Evolutionary conservation across 2,888 invertebrate genomes (phyloP), one percentile per base, ranked within the genome.

Genomic region (Lithophane semibrunnea): DNA sequence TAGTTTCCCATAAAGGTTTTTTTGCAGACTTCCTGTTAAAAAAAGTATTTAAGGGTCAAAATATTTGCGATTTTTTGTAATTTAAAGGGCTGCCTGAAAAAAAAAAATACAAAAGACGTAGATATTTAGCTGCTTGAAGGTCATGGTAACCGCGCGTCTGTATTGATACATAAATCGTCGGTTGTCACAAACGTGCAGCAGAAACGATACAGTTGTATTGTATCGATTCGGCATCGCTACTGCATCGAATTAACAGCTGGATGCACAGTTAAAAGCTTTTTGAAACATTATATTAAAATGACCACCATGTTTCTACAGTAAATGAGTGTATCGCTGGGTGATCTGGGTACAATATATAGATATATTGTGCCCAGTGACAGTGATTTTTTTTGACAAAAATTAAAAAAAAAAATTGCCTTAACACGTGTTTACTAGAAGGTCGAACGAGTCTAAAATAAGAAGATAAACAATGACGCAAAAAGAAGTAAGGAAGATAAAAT

Each of bases 381-480:
- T 10, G 64, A 1, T 18, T 10, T 18, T 76, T 64, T 64, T n/a
- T 3, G 13, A 37, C 7, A 9, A n/a, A 24, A 60, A 13, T 37
- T 49, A 13, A 56, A 21, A n/a, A 63, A 13, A 29, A 1, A 68
- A n/a, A 75, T 90, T 91, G 91, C 90, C 92, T 94, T 94, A 94
- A 94, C 90, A 75, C 56, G 83, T 72, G 77, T 88, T 89, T 92
- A 96, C 96, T 93, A 95, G 96, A 87, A 94, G 96, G 87, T 93
- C 96, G 69, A 96, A 95, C 87, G 96, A 96, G 86, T 93, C 96
- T 54, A 96, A 96, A 90, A 91, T 96, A 88, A 92, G 96, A 93
- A 95, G 96, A 94, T 96, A 93, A 90, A 88, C 47, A 64, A 21
- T 64, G 66, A 68, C 54, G 29, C 21, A 75, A 68, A 71, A 63